Evolutionary conservation across 2,888 invertebrate species (phyloP).

Genomic region (Ischnura elegans): DNA sequence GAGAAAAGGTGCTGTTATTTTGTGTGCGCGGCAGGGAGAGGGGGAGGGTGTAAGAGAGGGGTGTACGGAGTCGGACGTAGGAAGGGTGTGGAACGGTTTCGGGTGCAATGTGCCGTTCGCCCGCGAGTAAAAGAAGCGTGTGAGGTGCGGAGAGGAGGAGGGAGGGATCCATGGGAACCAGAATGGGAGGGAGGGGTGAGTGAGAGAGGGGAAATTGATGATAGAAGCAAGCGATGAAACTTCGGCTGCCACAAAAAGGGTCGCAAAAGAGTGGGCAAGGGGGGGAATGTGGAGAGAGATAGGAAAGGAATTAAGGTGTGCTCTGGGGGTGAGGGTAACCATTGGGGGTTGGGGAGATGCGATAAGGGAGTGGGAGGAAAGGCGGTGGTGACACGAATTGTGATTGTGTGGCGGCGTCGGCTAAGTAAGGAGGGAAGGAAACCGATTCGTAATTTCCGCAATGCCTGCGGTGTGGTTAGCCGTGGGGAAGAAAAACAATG

Average conservation of each 20-base stretch:
- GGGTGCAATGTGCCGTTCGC: slow-evolving; percentile 72
- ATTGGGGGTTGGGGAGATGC: slow-evolving; percentile 68
- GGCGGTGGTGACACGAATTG: slow-evolving; percentile 41
- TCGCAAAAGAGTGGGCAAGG: slow-evolving; percentile 71
- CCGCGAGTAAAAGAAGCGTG: slow-evolving; percentile 70
- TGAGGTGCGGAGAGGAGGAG: slow-evolving; percentile 71
- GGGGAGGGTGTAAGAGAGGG: slow-evolving; percentile 46
- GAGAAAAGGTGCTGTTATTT: neutral
- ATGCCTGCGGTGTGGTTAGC: neutral
- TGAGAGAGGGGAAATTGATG: slow-evolving; percentile 75
- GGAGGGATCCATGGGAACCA: slow-evolving; percentile 72
- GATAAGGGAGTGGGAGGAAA: neutral
- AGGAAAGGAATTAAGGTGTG: slow-evolving; percentile 71
- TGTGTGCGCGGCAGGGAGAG: slow-evolving; percentile 76
- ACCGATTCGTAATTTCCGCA: slow-evolving; percentile 55
- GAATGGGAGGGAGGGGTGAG: slow-evolving; percentile 74
- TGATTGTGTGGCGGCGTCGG: neutral
- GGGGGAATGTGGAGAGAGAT: slow-evolving; percentile 68
- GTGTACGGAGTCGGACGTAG: slow-evolving; percentile 52
- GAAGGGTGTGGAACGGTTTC: slow-evolving; percentile 67
- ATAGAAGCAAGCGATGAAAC: slow-evolving; percentile 66
- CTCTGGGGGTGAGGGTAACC: slow-evolving; percentile 70
- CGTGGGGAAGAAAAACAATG: neutral
- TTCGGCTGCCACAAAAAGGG: slow-evolving; percentile 69
- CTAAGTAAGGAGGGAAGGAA: slow-evolving; percentile 13